Evolutionary conservation across 2,797 vertebrate genomes (phyloP), one percentile per base, ranked within the genome.

Genomic region (Triplophysa bombifrons): DNA sequence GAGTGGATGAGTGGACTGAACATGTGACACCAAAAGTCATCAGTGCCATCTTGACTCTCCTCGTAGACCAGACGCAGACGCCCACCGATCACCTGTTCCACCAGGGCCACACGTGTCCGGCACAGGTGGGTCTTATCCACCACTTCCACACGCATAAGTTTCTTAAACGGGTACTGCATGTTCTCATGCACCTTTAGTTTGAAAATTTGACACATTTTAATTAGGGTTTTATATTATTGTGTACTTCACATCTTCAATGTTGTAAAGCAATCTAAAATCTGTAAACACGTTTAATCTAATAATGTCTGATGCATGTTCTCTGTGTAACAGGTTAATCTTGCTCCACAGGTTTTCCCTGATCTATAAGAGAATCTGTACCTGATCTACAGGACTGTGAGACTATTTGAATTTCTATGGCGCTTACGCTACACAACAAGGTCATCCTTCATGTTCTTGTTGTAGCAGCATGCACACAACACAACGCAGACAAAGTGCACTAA

Each of bases 21-120:
- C 98, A 99, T 99, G 88, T 99, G 98, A 93, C 98, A 99, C 98
- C 98, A 99, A 91, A 99, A 99, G 90, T 99, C 97, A 64, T 99
- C 98, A 0, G 93, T 94, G 80, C 96, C 96, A 44, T 98, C 97
- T 86, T 97, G 94, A 13, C 96, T 97, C 87, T 99, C 98, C 84
- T 99, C 97, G 17, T 99, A 99, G 30, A 98, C 96, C 83, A 99
- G 86, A 71, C 96, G 89, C 85, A 99, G 89, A 72, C 98, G 94
- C 30, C 98, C 98, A 56, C 98, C 98, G 3, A 97, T 97, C 48
- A 99, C 95, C 53, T 95, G 96, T 79, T 99, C 96, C 78, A 99
- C 97, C 81, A 99, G 89, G 0, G 98, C 98, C 70, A 98, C 96
- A 86, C 97, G 94, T 0, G 97, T 99, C 86, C 98, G 93, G 91